A percentile compares a stretch with the other conserved stretches of the same genome.
Conservation (phyloP, 2,113 vertebrate species). For the Canis aureus region DNA sequence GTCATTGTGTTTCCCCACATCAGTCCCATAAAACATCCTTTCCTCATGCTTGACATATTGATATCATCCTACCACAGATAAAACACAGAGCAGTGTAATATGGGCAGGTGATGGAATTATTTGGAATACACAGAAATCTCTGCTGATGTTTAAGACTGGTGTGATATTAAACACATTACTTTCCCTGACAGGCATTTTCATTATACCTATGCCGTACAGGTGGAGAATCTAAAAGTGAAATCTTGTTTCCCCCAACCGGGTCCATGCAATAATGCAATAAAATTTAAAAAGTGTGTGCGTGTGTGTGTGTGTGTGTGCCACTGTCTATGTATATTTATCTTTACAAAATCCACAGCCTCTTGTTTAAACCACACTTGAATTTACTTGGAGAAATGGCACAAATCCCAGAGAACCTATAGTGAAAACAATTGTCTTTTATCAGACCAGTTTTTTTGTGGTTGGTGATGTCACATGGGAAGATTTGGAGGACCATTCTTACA, state of each 20-base stretch:
- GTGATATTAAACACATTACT: constrained; percentile 91
- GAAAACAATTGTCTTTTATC: not conserved
- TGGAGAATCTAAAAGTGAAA: constrained; percentile 85
- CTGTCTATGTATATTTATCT: not conserved
- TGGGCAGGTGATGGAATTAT: constrained; percentile 89
- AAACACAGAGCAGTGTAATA: constrained; percentile 87
- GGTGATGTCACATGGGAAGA: not conserved
- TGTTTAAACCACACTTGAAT: constrained; percentile 26
- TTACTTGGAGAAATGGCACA: not conserved
- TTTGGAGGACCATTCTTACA: not conserved
- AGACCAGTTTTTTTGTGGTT: not conserved
- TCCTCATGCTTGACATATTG: constrained; percentile 87
- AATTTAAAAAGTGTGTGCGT: constrained; percentile 75
- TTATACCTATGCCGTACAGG: constrained; percentile 82
- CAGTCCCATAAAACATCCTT: constrained; percentile 86
- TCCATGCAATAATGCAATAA: constrained; percentile 85
- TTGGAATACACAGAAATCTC: constrained; percentile 87
- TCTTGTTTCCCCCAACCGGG: constrained; percentile 82
- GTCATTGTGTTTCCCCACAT: constrained; percentile 85
- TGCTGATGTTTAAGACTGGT: constrained; percentile 87
- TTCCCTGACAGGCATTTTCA: constrained; percentile 90
- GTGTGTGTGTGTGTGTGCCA: not conserved
- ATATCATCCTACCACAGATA: constrained; percentile 88
- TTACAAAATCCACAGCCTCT: not conserved
- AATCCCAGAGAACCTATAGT: not conserved